phyloP scores from a whole-genome alignment of 2,888 invertebrate species.

The Psococerastis gibbosa region DNA sequence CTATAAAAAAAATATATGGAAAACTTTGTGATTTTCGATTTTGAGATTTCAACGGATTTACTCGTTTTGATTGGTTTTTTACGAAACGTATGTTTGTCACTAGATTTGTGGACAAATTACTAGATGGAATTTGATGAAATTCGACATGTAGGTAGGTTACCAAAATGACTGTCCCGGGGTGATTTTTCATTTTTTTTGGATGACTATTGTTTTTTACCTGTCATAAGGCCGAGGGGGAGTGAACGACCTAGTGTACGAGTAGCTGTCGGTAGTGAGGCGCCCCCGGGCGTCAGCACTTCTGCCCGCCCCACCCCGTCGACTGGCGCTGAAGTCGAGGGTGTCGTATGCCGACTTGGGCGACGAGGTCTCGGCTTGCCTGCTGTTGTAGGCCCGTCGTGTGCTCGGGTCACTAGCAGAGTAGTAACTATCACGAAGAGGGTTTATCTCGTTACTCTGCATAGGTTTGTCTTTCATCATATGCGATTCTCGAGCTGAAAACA shows the following conservation, averaged over 20 bases:
- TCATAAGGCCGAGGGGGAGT: background rate
- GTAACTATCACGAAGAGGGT: background rate
- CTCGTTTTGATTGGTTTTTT: no score
- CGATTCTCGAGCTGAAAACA: conserved; percentile 1
- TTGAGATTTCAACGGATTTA: no score
- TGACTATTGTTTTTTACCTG: no score
- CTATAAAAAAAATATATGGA: no score
- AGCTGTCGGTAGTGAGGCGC: background rate
- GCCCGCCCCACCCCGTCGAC: background rate
- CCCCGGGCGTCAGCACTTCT: background rate
- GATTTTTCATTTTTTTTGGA: no score
- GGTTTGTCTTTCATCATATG: conserved; percentile 9
- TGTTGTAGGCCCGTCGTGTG: background rate
- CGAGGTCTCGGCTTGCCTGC: background rate
- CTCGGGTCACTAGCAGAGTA: background rate
- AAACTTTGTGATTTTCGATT: no score
- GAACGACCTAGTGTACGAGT: background rate
- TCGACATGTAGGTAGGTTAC: no score
- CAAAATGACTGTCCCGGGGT: no score
- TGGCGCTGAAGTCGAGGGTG: conserved; percentile 2
- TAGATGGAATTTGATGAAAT: no score
- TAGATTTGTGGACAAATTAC: no score
- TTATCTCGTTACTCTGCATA: background rate
- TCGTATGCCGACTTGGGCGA: conserved; percentile 6
- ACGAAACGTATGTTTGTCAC: no score